These are phyloP conservation scores for Cataglyphis cursor DNA, from an alignment of 2,888 invertebrate genomes.

Conservation along the genomic window DNA sequence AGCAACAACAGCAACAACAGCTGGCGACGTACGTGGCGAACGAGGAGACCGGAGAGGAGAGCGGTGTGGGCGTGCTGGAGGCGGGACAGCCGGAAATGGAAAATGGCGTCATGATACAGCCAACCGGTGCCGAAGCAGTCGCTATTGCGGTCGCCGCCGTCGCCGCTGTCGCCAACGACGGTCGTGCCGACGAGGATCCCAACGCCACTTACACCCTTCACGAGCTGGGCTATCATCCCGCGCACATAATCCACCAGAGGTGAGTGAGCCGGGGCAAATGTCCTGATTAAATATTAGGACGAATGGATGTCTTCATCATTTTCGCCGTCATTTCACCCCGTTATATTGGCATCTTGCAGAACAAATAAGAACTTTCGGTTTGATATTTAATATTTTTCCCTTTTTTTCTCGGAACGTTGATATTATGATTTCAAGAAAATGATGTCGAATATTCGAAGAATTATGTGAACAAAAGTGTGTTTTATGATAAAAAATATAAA, in stretches of 20 bases:
- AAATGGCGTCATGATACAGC: constrained; percentile 84
- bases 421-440: not conserved
- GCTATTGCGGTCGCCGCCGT: constrained; percentile 71
- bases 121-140: constrained; percentile 73
- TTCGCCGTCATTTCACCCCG: not conserved
- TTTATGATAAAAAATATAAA: not conserved
- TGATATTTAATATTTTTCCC: not conserved
- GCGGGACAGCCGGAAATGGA: constrained; percentile 85
- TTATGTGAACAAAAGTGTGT: not conserved
- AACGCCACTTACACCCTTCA: constrained; percentile 77
- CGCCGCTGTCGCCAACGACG: constrained; percentile 68
- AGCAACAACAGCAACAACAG: constrained; percentile 72
- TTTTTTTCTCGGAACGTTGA: not conserved
- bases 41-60: constrained; percentile 81
- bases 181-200: constrained; percentile 70
- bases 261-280: constrained; percentile 56
- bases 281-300: not conserved
- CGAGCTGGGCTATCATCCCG: constrained; percentile 76
- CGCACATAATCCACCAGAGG: constrained; percentile 78
- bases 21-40: constrained; percentile 74
- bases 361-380: not conserved
- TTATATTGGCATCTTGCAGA: not conserved
- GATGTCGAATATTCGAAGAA: not conserved
- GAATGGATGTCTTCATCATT: not conserved
- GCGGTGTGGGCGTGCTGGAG: constrained; percentile 84